A percentile compares a stretch with the other conserved stretches of the same genome.
Evolutionary conservation across 1,140 invertebrate species (phyloP).

Genomic region (Eupristina koningsbergeri): DNA sequence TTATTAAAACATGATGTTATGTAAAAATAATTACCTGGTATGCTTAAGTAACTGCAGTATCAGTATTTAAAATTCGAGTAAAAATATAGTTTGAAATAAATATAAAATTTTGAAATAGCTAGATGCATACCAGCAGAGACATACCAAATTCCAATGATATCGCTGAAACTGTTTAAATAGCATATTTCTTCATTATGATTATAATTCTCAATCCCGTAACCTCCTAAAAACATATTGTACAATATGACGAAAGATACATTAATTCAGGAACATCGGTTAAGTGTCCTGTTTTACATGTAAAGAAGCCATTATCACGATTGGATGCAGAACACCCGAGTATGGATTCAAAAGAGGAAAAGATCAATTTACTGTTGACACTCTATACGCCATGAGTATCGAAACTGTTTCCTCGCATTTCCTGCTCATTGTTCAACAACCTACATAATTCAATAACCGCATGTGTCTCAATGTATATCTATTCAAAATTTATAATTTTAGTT

Average conservation of each 20-base stretch:
- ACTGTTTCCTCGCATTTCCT: not conserved
- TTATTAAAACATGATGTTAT: not conserved
- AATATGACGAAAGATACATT: not conserved
- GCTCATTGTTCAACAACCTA: not conserved
- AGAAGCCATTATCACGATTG: not conserved
- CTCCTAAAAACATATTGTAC: not conserved
- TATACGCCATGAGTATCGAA: not conserved
- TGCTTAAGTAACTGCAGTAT: not conserved
- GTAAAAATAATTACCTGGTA: not conserved
- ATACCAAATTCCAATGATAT: not conserved
- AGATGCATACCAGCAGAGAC: too few species aligned
- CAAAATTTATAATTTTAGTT: not conserved
- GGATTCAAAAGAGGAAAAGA: not conserved
- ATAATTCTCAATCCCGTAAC: not conserved
- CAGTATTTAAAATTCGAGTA: not conserved
- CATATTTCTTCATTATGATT: too few species aligned
- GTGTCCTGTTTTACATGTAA: not conserved
- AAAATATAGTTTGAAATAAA: not conserved
- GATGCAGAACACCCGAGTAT: not conserved
- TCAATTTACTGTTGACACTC: conserved; percentile 8
- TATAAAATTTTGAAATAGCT: too few species aligned
- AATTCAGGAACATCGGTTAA: not conserved
- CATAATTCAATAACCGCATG: not conserved
- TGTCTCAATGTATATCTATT: not conserved
- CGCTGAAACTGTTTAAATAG: too few species aligned